A percentile compares a stretch with the other conserved stretches of the same genome.
Conservation (phyloP, 2,888 invertebrate species). For the Drosophila subsilvestris region DNA sequence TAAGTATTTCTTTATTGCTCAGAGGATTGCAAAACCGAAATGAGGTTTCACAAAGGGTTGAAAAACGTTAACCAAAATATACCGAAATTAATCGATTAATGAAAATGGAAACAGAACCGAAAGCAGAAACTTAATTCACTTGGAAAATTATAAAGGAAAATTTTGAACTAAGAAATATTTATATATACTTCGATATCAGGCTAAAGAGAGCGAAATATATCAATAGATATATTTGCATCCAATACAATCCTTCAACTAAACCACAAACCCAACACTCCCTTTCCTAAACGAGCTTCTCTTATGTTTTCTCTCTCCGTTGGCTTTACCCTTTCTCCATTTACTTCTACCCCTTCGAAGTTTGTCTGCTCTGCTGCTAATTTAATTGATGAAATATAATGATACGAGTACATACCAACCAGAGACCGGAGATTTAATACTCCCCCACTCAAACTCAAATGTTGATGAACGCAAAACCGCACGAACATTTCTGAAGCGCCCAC, state of each 20-base stretch:
- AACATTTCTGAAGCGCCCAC: slow-evolving; percentile 48
- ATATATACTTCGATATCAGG: too few species aligned
- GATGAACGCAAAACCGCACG: slow-evolving; percentile 18
- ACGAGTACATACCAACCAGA: neutral
- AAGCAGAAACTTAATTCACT: too few species aligned
- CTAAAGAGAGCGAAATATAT: too few species aligned
- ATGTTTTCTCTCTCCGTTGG: neutral
- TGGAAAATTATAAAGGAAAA: too few species aligned
- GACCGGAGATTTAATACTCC: neutral
- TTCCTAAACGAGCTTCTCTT: too few species aligned
- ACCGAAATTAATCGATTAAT: too few species aligned
- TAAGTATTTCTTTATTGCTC: neutral
- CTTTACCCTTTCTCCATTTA: neutral
- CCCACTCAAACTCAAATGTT: neutral
- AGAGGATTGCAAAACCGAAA: neutral
- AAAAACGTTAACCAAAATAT: neutral
- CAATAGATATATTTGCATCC: too few species aligned
- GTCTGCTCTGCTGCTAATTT: slow-evolving; percentile 39
- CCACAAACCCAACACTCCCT: neutral
- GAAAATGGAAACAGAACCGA: too few species aligned
- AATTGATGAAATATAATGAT: slow-evolving; percentile 56
- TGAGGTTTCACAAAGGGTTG: too few species aligned
- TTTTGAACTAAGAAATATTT: too few species aligned
- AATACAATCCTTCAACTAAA: too few species aligned
- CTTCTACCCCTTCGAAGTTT: neutral